Percentiles rank a stretch among this genome's conserved stretches.
phyloP scores from a whole-genome alignment of 1,140 invertebrate genomes.

The Achatina immaculata region DNA sequence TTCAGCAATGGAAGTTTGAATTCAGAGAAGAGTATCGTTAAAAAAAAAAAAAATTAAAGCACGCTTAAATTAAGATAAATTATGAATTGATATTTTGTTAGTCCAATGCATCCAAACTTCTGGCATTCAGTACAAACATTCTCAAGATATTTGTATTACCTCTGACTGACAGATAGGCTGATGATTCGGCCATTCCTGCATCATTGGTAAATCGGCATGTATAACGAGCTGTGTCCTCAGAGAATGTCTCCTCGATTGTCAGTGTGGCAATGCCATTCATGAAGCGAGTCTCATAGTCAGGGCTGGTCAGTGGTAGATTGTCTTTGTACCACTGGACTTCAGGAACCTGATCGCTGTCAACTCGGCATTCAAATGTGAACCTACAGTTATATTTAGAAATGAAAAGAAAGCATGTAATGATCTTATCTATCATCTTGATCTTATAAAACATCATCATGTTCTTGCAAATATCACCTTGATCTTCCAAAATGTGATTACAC shows the following conservation, averaged over 20 bases:
- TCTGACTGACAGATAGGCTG: constrained; percentile 82
- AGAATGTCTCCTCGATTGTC: constrained; percentile 84
- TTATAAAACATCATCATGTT: no score
- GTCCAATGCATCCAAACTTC: not conserved
- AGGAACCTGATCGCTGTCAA: constrained; percentile 70
- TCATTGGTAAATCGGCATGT: constrained; percentile 81
- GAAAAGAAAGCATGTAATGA: no score
- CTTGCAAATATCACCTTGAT: no score
- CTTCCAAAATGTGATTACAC: no score
- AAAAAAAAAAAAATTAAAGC: no score
- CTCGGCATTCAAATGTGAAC: constrained; percentile 80
- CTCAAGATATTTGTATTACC: constrained; percentile 70
- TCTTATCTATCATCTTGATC: no score
- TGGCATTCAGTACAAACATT: no score
- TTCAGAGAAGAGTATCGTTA: no score
- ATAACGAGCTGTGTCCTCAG: constrained; percentile 85
- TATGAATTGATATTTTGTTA: not conserved
- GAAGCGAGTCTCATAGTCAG: constrained; percentile 78
- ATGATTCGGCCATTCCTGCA: constrained; percentile 80
- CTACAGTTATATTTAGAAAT: constrained; percentile 70
- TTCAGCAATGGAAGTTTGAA: no score
- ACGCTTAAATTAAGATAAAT: no score
- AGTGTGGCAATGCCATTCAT: constrained; percentile 73
- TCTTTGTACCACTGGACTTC: constrained; percentile 91
- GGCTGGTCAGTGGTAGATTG: constrained; percentile 83